A percentile compares a stretch with the other conserved stretches of the same genome.
phyloP scores from a whole-genome alignment of 2,113 vertebrate genomes.

The Turnix velox region DNA sequence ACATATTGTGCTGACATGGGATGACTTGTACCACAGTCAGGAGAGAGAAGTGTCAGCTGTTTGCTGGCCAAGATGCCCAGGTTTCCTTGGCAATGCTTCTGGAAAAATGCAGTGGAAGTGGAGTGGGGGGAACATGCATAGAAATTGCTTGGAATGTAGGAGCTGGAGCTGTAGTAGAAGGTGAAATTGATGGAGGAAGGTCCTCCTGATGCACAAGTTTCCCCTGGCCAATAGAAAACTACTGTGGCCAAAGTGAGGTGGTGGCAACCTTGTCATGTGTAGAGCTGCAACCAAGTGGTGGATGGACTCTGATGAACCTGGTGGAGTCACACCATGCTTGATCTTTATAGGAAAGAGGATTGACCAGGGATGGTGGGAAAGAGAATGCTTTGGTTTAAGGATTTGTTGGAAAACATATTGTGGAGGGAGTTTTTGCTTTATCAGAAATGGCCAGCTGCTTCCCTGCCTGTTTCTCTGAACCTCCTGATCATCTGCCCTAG shows the following conservation, averaged over 20 bases:
- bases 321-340: background rate
- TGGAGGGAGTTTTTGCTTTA: background rate
- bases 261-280: background rate
- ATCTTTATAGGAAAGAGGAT: rapidly evolving
- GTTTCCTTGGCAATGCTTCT: constrained; percentile 44
- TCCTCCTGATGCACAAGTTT: background rate
- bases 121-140: background rate
- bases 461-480: background rate
- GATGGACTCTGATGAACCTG: background rate
- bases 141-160: background rate
- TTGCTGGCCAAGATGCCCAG: background rate
- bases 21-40: background rate
- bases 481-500: constrained; percentile 9
- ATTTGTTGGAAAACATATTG: background rate
- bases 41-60: background rate
- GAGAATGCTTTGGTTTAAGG: background rate
- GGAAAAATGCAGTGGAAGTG: background rate
- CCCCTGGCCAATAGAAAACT: background rate
- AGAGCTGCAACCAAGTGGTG: background rate
- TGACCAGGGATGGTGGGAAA: background rate
- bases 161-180: background rate
- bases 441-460: constrained; percentile 9
- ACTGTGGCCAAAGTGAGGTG: background rate
- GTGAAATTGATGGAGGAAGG: rapidly evolving
- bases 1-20: constrained; percentile 11